Evolutionary conservation across 37 sponge, comb jelly and placozoan species (phyloP).

Genomic region (Halisarca cf. caerulea): DNA sequence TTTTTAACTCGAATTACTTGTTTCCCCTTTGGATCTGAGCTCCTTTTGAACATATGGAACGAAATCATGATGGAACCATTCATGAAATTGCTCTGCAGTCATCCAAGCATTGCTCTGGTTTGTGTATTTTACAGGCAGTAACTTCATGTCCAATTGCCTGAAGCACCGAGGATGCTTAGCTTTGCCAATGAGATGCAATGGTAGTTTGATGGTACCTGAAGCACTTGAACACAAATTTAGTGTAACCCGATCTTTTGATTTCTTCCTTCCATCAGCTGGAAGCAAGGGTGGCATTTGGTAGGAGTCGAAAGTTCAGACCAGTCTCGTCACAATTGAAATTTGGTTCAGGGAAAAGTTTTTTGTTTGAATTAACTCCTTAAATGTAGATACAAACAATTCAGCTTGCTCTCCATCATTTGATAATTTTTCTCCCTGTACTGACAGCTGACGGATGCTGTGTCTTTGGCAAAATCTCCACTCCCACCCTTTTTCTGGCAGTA

Average conservation of each 20-base stretch:
- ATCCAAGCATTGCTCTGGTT: slow-evolving; percentile 74
- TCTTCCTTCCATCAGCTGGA: slow-evolving; percentile 54
- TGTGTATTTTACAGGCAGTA: slow-evolving; percentile 47
- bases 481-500: too few relatives aligned
- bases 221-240: slow-evolving; percentile 60
- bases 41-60: slow-evolving; percentile 42
- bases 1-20: too few relatives aligned
- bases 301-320: slow-evolving; percentile 59
- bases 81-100: slow-evolving; percentile 24
- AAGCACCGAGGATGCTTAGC: slow-evolving; percentile 58
- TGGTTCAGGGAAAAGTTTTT: slow-evolving; percentile 15
- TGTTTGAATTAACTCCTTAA: slow-evolving; percentile 8
- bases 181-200: slow-evolving; percentile 58
- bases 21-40: too few relatives aligned
- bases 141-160: slow-evolving; percentile 13
- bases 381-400: slow-evolving; percentile 35
- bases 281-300: slow-evolving; percentile 54
- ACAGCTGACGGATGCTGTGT: too few relatives aligned
- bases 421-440: too few relatives aligned
- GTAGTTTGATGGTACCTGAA: slow-evolving; percentile 58
- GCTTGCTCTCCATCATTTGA: slow-evolving; percentile 28
- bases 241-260: slow-evolving; percentile 60
- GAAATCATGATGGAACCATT: slow-evolving; percentile 67
- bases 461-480: too few relatives aligned
- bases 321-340: slow-evolving; percentile 75